Base-by-base conservation (phyloP, 2,888 invertebrate genomes). In the Exephanes ischioxanthus region DNA sequence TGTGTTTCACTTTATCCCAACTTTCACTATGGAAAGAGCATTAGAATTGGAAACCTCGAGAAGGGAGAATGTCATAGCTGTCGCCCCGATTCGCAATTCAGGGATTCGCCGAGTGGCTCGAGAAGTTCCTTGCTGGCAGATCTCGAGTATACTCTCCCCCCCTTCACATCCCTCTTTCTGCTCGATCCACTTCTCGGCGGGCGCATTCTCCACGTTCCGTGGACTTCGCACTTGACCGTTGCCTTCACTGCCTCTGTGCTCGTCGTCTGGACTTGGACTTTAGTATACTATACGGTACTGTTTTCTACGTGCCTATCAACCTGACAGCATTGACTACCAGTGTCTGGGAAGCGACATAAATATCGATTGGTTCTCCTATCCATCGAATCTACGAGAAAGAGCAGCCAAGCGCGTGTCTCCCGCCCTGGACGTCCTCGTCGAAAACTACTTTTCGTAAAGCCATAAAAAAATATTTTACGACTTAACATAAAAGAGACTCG, bases 391-490 rank as follows among this genome's bases (percentile, higher is more conserved):
- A 22, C 19, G 72, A 81, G n/a, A 66, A 67, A 48, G 48, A 79
- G 3, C 48, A 58, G 19, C 30, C 3, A n/a, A 30, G 37, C 70
- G 19, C 70, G 45, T 51, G 48, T 26, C 26, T 9, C 9, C n/a
- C 73, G 45, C 33, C 7, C 45, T 58, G 22, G 37, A 53, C 14
- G 73, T 72, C 26, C 7, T 55, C 51, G 37, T 55, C 48, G 37
- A 53, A 77, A 80, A 58, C 68, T 33, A 75, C 16, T 9, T 16
- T 51, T 16, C 72, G 77, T 53, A 58, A 14, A 53, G 45, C 19
- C 68, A 67, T 85, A 80, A 86, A 83, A 83, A 80, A 80, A 77
- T 80, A 77, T 63, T 83, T 83, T 77, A 80, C 80, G 68, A 41
- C 67, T 45, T 41, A 76, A 67, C 51, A 77, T 85, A 75, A 85